phyloP scores from a whole-genome alignment of 2,113 vertebrate species.

The Triplophysa siluroides region DNA sequence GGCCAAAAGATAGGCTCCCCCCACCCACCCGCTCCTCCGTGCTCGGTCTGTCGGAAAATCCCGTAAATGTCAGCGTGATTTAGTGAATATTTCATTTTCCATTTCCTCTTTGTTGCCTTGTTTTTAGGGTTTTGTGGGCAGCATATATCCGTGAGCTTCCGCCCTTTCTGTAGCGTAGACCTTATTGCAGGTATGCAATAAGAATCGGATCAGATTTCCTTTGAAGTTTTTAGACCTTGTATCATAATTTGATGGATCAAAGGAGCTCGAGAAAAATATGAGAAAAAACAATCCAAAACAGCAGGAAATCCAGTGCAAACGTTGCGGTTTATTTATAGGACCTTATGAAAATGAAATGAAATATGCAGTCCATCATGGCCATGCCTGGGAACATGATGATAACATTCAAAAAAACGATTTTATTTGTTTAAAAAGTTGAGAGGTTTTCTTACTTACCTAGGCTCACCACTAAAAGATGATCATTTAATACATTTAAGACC shows the following conservation, averaged over 20 bases:
- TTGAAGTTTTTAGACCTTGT: slow-evolving; percentile 19
- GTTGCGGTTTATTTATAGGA: slow-evolving; percentile 1
- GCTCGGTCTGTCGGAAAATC: slow-evolving; percentile 57
- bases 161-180: background rate
- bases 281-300: background rate
- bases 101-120: slow-evolving; percentile 55
- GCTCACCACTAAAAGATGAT: background rate
- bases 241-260: slow-evolving; percentile 28
- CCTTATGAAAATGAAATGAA: background rate
- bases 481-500: slow-evolving; percentile 10
- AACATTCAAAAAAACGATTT: background rate
- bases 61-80: slow-evolving; percentile 65
- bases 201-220: slow-evolving; percentile 12
- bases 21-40: slow-evolving; percentile 32
- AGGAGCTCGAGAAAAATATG: background rate
- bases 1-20: slow-evolving; percentile 54
- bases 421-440: background rate
- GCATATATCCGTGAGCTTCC: slow-evolving; percentile 16
- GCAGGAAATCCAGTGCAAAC: slow-evolving; percentile 4
- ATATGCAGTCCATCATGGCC: too few species aligned
- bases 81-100: slow-evolving; percentile 64
- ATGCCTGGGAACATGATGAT: background rate
- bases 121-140: slow-evolving; percentile 53
- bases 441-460: background rate
- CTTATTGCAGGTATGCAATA: slow-evolving; percentile 7